Evolutionary conservation across 2,113 vertebrate species (phyloP).

Genomic region (Scartelaos histophorus): DNA sequence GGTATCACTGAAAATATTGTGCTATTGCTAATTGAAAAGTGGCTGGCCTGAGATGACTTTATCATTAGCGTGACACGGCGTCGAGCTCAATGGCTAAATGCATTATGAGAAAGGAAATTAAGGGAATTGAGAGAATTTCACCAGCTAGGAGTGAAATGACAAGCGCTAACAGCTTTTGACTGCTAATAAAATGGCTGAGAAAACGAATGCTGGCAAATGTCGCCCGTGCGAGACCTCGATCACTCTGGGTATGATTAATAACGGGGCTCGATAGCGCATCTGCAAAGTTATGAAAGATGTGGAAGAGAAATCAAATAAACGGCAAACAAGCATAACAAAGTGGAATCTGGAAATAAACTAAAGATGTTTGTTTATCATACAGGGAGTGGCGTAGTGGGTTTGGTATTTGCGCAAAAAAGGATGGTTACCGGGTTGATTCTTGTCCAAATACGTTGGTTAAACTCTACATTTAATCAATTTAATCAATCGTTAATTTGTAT

Average conservation of each 20-base stretch:
- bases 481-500: no score
- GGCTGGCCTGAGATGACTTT: constrained; percentile 33
- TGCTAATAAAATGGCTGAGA: constrained; percentile 15
- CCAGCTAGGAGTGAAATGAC: not conserved
- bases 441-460: no score
- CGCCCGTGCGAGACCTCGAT: not conserved
- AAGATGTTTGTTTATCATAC: no score
- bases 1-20: constrained; percentile 34
- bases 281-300: not conserved
- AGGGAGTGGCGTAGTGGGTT: not conserved
- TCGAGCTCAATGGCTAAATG: constrained; percentile 11
- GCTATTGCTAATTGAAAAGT: constrained; percentile 50
- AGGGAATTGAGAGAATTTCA: constrained; percentile 14
- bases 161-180: not conserved
- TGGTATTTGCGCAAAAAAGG: not conserved
- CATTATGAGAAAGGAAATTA: constrained; percentile 28
- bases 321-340: not conserved
- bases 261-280: not conserved
- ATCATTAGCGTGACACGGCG: constrained; percentile 41
- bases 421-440: not conserved
- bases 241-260: constrained; percentile 16
- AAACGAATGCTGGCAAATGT: constrained; percentile 5
- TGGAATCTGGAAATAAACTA: not conserved
- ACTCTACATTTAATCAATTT: no score
- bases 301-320: not conserved